Percentiles rank a stretch among this genome's conserved stretches.
Conservation (phyloP, 2,797 vertebrate genomes). For the Malurus splendens region DNA sequence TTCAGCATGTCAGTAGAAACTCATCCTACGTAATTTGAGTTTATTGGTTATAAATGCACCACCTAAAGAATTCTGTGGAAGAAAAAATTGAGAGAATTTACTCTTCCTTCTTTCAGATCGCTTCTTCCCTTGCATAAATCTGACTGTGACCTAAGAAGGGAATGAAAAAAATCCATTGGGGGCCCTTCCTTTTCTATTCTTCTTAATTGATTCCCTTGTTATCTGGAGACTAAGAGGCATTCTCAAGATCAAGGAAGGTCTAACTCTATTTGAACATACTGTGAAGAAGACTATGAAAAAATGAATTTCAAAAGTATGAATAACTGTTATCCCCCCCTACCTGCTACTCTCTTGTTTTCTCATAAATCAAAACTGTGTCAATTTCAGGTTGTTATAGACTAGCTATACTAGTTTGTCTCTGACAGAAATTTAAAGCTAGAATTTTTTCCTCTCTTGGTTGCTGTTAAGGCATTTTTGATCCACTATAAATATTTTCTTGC, state of each 20-base stretch:
- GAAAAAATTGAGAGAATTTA: neutral
- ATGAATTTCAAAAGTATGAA: neutral
- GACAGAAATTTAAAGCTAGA: neutral
- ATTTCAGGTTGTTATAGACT: neutral
- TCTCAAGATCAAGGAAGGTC: constrained; percentile 35
- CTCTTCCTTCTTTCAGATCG: neutral
- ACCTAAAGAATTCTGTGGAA: neutral
- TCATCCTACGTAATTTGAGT: neutral
- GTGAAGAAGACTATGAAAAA: constrained; percentile 4
- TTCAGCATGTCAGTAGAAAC: neutral
- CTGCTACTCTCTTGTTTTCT: neutral
- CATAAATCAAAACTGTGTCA: neutral
- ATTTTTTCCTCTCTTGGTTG: neutral
- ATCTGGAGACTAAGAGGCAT: constrained; percentile 1
- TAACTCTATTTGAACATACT: constrained; percentile 14
- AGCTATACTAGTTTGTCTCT: neutral
- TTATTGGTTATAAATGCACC: constrained; percentile 4
- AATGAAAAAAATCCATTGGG: constrained; percentile 15
- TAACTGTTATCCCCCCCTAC: neutral
- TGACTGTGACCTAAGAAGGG: neutral
- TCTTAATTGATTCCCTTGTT: constrained; percentile 38
- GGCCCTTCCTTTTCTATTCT: neutral
- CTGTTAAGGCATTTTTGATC: rapidly evolving
- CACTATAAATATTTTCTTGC: neutral
- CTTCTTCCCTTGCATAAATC: constrained; percentile 22